These are phyloP conservation scores for Scartelaos histophorus DNA, from an alignment of 2,113 vertebrate species.

Conservation along the genomic window DNA sequence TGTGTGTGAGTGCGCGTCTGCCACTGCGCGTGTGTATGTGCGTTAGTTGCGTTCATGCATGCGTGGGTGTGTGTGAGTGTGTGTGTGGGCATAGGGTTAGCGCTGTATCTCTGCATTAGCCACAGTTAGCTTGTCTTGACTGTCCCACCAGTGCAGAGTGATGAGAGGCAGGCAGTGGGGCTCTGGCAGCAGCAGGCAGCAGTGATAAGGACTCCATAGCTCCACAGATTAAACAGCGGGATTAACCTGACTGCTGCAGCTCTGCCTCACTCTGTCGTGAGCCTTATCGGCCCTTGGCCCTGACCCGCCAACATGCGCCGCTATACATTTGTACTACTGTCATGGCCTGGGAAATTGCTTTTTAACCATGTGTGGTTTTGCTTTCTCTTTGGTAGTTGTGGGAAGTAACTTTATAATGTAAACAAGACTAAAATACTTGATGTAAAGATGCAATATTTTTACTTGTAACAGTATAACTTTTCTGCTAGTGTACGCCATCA, in stretches of 20 bases:
- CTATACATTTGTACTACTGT: slow-evolving; percentile 77
- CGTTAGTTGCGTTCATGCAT: not conserved
- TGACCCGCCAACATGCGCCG: slow-evolving; percentile 69
- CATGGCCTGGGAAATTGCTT: slow-evolving; percentile 75
- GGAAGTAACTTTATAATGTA: not conserved
- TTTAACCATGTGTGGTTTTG: slow-evolving; percentile 68
- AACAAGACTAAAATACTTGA: not conserved
- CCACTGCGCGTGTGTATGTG: slow-evolving; percentile 2
- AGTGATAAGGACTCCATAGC: slow-evolving; percentile 76
- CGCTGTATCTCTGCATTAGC: slow-evolving; percentile 28
- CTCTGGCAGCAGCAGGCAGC: slow-evolving; percentile 73
- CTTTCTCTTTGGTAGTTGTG: slow-evolving; percentile 37
- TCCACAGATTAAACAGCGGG: slow-evolving; percentile 81
- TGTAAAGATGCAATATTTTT: not conserved
- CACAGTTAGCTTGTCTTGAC: slow-evolving; percentile 36
- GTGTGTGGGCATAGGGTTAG: slow-evolving; percentile 5
- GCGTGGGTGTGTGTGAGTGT: slow-evolving; percentile 8
- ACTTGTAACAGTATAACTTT: not conserved
- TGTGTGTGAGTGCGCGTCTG: slow-evolving; percentile 16
- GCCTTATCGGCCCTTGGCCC: slow-evolving; percentile 64
- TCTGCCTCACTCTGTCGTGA: slow-evolving; percentile 71
- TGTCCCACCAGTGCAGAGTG: slow-evolving; percentile 57
- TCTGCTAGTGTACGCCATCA: too few relatives aligned
- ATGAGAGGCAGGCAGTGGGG: slow-evolving; percentile 71
- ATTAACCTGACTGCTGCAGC: slow-evolving; percentile 79